These are phyloP conservation scores for Menidia beryllina DNA, from an alignment of 2,113 vertebrate species.

Conservation along the genomic window DNA sequence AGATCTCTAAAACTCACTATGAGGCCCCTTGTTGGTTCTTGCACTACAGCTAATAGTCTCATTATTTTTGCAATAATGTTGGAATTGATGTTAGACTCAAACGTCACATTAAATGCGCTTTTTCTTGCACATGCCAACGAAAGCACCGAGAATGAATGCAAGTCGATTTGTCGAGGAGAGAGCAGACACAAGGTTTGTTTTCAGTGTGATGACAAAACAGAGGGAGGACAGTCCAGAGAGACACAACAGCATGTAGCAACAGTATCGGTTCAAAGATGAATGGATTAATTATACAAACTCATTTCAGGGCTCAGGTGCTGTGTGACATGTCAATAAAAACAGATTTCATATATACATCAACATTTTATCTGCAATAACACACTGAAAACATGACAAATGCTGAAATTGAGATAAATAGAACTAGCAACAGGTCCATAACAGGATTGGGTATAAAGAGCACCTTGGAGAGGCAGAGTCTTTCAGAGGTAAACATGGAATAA, in stretches of 20 bases:
- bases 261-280: too few relatives aligned
- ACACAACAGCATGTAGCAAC: not conserved
- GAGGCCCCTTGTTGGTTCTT: conserved; percentile 43
- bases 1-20: conserved; percentile 32
- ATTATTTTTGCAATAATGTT: conserved; percentile 32
- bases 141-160: conserved; percentile 13
- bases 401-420: too few relatives aligned
- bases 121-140: conserved; percentile 6
- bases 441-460: too few relatives aligned
- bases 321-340: too few relatives aligned
- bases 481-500: too few relatives aligned
- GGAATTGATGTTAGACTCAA: conserved; percentile 34
- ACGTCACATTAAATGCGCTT: conserved; percentile 32
- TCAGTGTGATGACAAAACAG: not conserved
- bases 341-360: too few relatives aligned
- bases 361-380: too few relatives aligned
- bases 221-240: not conserved
- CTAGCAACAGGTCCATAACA: too few relatives aligned
- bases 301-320: not conserved
- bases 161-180: not conserved
- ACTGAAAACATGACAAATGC: too few relatives aligned
- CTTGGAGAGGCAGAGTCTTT: too few relatives aligned
- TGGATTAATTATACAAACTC: not conserved
- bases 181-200: conserved; percentile 5
- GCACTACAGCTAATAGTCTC: conserved; percentile 36